Evolutionary conservation across 2,888 invertebrate genomes (phyloP).

Genomic region (Melikaiella ostensackeni): DNA sequence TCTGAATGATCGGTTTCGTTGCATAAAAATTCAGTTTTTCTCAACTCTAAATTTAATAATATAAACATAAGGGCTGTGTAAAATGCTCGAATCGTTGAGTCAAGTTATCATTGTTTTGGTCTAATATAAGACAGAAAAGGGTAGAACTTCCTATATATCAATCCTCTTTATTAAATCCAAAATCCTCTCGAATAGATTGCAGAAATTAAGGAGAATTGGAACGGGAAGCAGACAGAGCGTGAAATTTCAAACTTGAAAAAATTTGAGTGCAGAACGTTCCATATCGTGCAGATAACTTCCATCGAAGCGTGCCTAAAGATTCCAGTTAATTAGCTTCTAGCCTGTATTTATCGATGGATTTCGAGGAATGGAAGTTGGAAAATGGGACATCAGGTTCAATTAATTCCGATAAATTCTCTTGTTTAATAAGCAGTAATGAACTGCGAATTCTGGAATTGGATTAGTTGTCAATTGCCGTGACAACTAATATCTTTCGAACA

Average conservation of each 20-base stretch:
- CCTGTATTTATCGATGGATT: slow-evolving; percentile 11
- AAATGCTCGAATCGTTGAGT: no score
- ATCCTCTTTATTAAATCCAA: slow-evolving; percentile 6
- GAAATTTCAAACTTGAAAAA: slow-evolving; percentile 34
- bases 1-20: background rate
- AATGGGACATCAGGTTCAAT: slow-evolving; percentile 12
- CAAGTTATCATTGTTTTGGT: no score
- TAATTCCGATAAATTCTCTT: background rate
- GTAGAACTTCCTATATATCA: background rate
- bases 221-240: slow-evolving; percentile 34
- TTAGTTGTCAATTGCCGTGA: background rate
- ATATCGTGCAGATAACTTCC: slow-evolving; percentile 14
- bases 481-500: background rate
- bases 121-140: background rate
- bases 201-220: slow-evolving; percentile 18
- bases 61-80: background rate
- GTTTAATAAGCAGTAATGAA: background rate
- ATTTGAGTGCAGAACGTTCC: slow-evolving; percentile 6
- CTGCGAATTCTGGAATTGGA: background rate
- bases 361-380: slow-evolving; percentile 3
- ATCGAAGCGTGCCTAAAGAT: slow-evolving; percentile 6
- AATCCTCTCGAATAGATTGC: slow-evolving; percentile 6
- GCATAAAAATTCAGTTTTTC: background rate
- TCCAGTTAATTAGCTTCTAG: slow-evolving; percentile 22
- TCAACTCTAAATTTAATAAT: background rate